phyloP scores from a whole-genome alignment of 1,140 invertebrate species.

The Polyergus mexicanus region DNA sequence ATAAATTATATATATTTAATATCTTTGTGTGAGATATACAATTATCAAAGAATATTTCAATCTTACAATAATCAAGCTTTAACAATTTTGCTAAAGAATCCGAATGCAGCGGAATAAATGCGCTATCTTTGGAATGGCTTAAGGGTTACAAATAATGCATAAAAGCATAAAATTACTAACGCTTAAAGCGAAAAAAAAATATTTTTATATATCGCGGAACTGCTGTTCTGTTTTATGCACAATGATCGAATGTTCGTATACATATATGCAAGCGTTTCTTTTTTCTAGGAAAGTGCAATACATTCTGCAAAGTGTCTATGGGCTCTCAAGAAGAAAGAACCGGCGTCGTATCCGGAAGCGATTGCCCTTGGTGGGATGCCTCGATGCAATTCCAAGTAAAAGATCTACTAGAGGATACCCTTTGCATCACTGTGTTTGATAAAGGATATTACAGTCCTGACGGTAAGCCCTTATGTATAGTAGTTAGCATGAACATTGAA shows the following conservation, averaged over 20 bases:
- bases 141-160: not conserved
- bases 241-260: not conserved
- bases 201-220: not conserved
- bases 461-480: conserved; percentile 86
- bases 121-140: not conserved
- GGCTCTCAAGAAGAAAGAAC: conserved; percentile 92
- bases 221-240: not conserved
- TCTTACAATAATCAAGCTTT: conserved; percentile 4
- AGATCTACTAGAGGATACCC: conserved; percentile 91
- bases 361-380: conserved; percentile 91
- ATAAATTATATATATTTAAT: too few relatives aligned
- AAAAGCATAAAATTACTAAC: conserved; percentile 26
- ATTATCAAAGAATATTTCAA: conserved; percentile 11
- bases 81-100: not conserved
- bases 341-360: conserved; percentile 87
- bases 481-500: not conserved
- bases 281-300: conserved; percentile 86
- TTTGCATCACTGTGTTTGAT: conserved; percentile 93
- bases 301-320: conserved; percentile 93
- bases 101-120: not conserved
- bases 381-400: conserved; percentile 95
- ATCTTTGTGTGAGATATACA: not conserved
- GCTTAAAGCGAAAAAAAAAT: conserved; percentile 3
- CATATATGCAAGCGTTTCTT: not conserved
- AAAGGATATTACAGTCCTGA: conserved; percentile 93